Evolutionary conservation across 1,140 invertebrate genomes (phyloP), one percentile per base, ranked within the genome.

Genomic region (Probaryconus sp.): DNA sequence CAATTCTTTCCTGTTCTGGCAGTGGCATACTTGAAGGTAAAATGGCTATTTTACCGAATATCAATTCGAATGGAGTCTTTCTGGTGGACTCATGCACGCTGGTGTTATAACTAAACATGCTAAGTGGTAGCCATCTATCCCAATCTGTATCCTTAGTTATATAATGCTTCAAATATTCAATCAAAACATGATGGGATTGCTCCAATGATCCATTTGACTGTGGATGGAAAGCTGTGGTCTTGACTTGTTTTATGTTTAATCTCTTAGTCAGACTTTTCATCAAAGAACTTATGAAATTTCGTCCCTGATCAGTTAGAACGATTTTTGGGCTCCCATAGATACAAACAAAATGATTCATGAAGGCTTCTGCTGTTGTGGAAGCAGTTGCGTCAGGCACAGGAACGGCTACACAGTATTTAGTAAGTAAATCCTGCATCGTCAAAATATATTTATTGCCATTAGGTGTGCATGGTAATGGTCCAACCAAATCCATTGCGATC

Each of bases 141-240:
- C 21, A 47, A 9, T 47, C 21, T 1, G 42, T 1, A 30, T 47
- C 13, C 6, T 47, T 16, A 3, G 11, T 47, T 6, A 30, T n/a
- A 16, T 11, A n/a, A n/a, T n/a, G n/a, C n/a, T n/a, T n/a, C n/a
- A n/a, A n/a, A n/a, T n/a, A n/a, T n/a, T n/a, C n/a, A 28, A 10
- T 14, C 28, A 80, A 37, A n/a, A 42, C 38, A 20, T 20, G 28
- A 61, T 80, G 69, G 6, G 53, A 45, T 31, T 76, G 33, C 67
- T 80, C 77, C 9, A 81, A 5, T 1, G 69, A 51, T 18, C 71
- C 77, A 17, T 81, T 78, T 9, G 63, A 53, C 53, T 79, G 28
- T 3, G 78, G 80, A 13, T 76, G 71, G 26, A 78, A 78, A 0
- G 55, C 30, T 5, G 69, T 77, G 7, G 74, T 70, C 21, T 72